Evolutionary conservation across 2,113 vertebrate species (phyloP), one percentile per base, ranked within the genome.

Genomic region (Cariama cristata): DNA sequence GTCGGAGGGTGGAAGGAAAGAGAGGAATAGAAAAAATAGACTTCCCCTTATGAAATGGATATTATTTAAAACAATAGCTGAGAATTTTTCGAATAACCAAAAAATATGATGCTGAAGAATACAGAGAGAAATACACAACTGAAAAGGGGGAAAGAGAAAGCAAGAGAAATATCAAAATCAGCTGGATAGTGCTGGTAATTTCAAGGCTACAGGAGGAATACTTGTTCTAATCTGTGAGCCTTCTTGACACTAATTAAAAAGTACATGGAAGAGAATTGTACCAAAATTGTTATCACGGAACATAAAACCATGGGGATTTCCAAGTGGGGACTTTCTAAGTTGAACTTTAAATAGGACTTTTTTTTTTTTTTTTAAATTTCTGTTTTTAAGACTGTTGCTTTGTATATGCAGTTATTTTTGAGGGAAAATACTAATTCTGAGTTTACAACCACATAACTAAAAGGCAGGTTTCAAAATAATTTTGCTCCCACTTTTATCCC

Each of bases 21-120:
- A 86, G 75, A 28, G 44, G 42, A 91, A 67, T 79, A 89, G 69
- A 87, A 93, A 96, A 92, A 96, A 94, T 69, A 94, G 83, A 82
- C n/a, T 96, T 93, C 58, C 69, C 53, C 49, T 85, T 3, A 1
- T 86, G 56, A 89, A 96, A 96, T 95, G 62, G 71, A 73, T 91
- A 55, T 82, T 95, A 85, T 94, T 94, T 87, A 85, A 94, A 96
- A 94, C 91, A 97, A 94, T 93, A 96, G 94, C 77, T 73, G 62
- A 69, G 60, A 91, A 30, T 96, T 92, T 95, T 52, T 92, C 83
- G 85, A 91, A 85, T 94, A 72, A 50, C 55, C 2, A 27, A 68
- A 86, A 85, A 82, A 75, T 40, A 87, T 38, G 16, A 28, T 69
- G 55, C 45, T 58, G n/a, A 76, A 79, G 69, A 91, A 87, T 91